Conservation (phyloP, 2,888 invertebrate genomes). For the Apodemia duryi region DNA sequence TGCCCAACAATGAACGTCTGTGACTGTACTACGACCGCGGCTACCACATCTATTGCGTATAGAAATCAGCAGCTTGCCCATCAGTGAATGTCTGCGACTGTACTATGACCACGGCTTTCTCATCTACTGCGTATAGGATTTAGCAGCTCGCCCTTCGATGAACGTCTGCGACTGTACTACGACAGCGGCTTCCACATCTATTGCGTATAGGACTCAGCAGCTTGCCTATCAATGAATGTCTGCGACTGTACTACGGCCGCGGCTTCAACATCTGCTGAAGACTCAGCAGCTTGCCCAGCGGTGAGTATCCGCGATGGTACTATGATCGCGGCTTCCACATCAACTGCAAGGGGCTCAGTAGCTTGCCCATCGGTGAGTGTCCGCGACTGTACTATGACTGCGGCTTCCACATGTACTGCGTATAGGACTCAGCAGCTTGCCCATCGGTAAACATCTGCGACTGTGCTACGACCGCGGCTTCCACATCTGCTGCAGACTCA, state of each 20-base stretch:
- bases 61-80: too few relatives aligned
- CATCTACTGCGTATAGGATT: constrained; percentile 82
- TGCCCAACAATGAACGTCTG: too few relatives aligned
- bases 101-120: constrained; percentile 38
- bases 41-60: constrained; percentile 80
- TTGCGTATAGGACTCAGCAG: constrained; percentile 83
- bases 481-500: constrained; percentile 78
- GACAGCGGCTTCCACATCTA: constrained; percentile 96
- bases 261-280: constrained; percentile 81
- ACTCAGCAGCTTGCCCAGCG: too few relatives aligned
- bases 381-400: too few relatives aligned
- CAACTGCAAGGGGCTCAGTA: too few relatives aligned
- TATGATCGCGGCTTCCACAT: too few relatives aligned
- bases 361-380: too few relatives aligned
- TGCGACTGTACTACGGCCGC: background rate
- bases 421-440: too few relatives aligned
- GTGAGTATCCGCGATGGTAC: too few relatives aligned
- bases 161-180: constrained; percentile 72
- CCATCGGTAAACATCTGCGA: too few relatives aligned
- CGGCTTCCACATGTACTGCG: constrained; percentile 44
- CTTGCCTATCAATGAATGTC: background rate
- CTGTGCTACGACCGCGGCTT: constrained; percentile 91
- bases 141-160: constrained; percentile 67
- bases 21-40: constrained; percentile 87
- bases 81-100: background rate